Base-by-base conservation (phyloP, 1,140 invertebrate genomes). In the Drosophila santomea region DNA sequence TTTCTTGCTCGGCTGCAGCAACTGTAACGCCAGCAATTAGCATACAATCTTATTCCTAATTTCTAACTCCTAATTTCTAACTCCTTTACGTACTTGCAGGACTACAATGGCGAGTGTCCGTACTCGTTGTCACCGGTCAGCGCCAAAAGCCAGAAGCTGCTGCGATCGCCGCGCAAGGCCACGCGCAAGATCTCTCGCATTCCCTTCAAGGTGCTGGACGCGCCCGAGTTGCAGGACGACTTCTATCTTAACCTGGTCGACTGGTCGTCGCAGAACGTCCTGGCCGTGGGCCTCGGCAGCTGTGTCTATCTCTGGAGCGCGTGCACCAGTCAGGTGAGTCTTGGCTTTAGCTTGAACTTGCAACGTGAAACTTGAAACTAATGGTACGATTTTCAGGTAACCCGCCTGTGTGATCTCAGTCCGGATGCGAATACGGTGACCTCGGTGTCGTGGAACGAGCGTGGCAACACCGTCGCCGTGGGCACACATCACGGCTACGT, bases 271-370 rank as follows among this genome's bases (percentile, higher is more conserved):
- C 98, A 99, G 93, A 99, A 99, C 93, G 98, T 99, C 6, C 95
- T 99, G 20, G 98, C 98, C 92, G 99, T 99, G n/a, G 99, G 99
- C 0, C 93, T 99, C 0, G 98, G 98, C 10, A 98, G 97, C 74
- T 99, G 98, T 93, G 99, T 99, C 2, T 99, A 99, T 93, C 93
- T 99, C 43, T 99, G 99, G 99, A 99, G 98, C 82, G 99, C 99
- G 0, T 99, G 98, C 91, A 99, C 98, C 69, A 99, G 98, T 92
- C 98, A 99, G 94, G 96, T 97, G 60, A 79, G 92, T 32, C 6
- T 20, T 2, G 2, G 20, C 20, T 20, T 20, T 2, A 20, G 20
- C 20, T 20, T 20, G 20, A 20, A 20, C 20, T 20, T 20, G 20
- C 20, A 20, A 20, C 20, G 1, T 20, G 20, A 20, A 20, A 20